phyloP scores from a whole-genome alignment of 2,113 vertebrate species.

The Solenodon paradoxus region DNA sequence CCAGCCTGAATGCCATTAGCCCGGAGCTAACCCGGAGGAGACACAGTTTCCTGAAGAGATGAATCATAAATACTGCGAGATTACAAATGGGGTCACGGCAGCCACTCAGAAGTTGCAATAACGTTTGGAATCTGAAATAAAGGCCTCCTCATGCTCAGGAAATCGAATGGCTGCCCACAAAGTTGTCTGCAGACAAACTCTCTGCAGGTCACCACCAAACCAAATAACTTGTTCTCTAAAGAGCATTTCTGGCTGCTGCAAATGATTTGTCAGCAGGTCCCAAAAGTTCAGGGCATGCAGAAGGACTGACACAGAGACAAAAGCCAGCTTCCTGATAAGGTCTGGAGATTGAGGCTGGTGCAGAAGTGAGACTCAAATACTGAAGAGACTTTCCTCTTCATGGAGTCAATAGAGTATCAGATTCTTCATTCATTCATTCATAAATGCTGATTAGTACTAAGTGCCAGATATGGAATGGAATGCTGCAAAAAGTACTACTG shows the following conservation, averaged over 20 bases:
- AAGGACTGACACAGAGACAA: neutral
- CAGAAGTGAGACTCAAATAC: neutral
- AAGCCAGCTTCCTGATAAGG: slow-evolving; percentile 31
- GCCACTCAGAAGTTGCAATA: slow-evolving; percentile 78
- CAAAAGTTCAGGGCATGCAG: neutral
- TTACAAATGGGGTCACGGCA: slow-evolving; percentile 73
- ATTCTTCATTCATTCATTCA: too few relatives aligned
- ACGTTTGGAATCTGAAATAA: slow-evolving; percentile 78
- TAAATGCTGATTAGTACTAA: neutral
- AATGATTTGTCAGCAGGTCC: slow-evolving; percentile 72
- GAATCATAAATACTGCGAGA: slow-evolving; percentile 72
- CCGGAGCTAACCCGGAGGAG: slow-evolving; percentile 51
- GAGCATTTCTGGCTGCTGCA: slow-evolving; percentile 59
- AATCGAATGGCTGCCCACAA: slow-evolving; percentile 78
- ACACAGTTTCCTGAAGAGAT: slow-evolving; percentile 76
- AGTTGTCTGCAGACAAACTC: slow-evolving; percentile 84
- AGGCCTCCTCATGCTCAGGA: slow-evolving; percentile 80
- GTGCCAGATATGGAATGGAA: neutral
- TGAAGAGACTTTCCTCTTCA: neutral
- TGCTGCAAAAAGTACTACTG: neutral
- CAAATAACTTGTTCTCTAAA: slow-evolving; percentile 70
- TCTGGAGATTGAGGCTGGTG: neutral
- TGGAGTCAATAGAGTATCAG: neutral
- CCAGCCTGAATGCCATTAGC: neutral
- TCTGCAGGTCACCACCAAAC: slow-evolving; percentile 73